Evolutionary conservation across 2,113 vertebrate genomes (phyloP).

Genomic region (Cyanocitta stelleri): DNA sequence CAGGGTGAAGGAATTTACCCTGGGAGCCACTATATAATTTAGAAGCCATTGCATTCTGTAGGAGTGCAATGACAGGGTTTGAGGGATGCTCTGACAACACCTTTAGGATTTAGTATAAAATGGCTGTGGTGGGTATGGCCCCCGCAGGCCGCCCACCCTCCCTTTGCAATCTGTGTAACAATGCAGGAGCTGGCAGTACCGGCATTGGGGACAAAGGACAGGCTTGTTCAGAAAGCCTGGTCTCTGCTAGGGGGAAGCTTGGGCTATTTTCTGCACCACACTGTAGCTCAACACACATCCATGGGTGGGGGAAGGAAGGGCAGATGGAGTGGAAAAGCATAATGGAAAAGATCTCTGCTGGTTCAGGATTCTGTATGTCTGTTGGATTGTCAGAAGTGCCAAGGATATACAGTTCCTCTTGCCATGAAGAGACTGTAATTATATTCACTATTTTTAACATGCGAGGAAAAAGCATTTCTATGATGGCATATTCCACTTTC

Average conservation of each 20-base stretch:
- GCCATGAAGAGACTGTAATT: neutral
- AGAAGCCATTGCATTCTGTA: neutral
- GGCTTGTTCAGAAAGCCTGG: neutral
- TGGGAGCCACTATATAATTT: neutral
- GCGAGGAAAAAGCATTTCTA: neutral
- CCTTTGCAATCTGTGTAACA: neutral
- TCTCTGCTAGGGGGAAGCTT: neutral
- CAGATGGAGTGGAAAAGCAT: neutral
- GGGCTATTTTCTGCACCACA: neutral
- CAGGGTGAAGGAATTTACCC: neutral
- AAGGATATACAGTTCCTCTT: neutral
- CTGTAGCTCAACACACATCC: neutral
- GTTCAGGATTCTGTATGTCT: neutral
- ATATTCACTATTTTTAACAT: neutral
- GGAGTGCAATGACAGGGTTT: neutral
- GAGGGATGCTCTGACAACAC: neutral
- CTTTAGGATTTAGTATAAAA: neutral
- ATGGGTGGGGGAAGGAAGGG: neutral
- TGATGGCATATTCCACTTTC: neutral
- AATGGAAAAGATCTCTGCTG: neutral
- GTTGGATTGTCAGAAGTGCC: neutral
- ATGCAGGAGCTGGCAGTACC: neutral
- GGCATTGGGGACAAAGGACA: neutral
- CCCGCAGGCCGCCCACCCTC: fast-evolving
- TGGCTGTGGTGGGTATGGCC: neutral